These are phyloP conservation scores for Galago senegalensis DNA, from an alignment of 2,797 vertebrate genomes.

Conservation along the genomic window DNA sequence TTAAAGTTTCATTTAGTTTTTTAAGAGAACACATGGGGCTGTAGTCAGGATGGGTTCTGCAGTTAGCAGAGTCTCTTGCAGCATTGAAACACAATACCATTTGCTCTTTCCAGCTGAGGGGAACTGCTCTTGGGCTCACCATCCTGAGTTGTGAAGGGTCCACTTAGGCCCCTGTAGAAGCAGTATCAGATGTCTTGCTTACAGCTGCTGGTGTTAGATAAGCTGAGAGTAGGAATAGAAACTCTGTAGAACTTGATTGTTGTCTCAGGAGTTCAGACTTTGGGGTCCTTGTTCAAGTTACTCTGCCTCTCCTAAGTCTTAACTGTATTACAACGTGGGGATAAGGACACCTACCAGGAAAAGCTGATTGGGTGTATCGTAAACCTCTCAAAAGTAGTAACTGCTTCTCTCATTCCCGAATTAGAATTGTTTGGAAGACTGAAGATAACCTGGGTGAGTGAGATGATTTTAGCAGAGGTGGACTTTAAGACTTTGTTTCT, in stretches of 20 bases:
- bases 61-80: background rate
- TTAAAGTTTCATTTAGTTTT: conserved; percentile 26
- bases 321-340: background rate
- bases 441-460: background rate
- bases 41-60: background rate
- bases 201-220: background rate
- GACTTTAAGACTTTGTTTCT: conserved; percentile 22
- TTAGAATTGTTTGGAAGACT: conserved; percentile 38
- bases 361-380: background rate
- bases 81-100: too few relatives aligned
- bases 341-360: background rate
- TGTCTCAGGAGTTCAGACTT: background rate
- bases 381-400: background rate
- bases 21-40: background rate
- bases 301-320: background rate
- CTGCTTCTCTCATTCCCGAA: conserved; percentile 24
- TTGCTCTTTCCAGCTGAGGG: background rate
- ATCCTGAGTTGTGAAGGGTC: background rate
- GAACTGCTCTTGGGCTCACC: background rate
- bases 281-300: background rate
- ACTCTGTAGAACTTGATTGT: conserved; percentile 1
- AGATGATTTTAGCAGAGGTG: conserved; percentile 41
- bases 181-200: background rate
- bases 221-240: background rate
- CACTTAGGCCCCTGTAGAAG: background rate